phyloP scores from a whole-genome alignment of 1,140 invertebrate species.

The Leptinotarsa texana region DNA sequence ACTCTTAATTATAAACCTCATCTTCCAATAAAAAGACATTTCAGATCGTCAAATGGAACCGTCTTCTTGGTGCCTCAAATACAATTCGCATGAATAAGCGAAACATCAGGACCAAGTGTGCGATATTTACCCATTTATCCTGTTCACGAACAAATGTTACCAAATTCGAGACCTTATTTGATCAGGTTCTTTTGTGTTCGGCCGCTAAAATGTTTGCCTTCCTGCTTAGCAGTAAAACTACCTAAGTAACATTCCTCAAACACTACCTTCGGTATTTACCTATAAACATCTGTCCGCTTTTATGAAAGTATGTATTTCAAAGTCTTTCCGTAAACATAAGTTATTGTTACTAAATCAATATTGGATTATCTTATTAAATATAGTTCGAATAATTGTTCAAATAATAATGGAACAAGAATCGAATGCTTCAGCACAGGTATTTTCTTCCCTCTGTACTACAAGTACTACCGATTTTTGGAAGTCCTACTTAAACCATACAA shows the following conservation, averaged over 20 bases:
- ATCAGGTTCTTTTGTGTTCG: conserved; percentile 16
- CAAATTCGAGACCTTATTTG: conserved; percentile 15
- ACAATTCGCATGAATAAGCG: too few relatives aligned
- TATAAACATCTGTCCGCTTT: conserved; percentile 22
- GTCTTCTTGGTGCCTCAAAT: too few relatives aligned
- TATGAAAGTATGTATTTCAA: conserved; percentile 11
- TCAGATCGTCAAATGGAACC: too few relatives aligned
- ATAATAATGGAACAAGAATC: too few relatives aligned
- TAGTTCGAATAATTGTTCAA: neutral
- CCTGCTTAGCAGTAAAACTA: conserved; percentile 17
- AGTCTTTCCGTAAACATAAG: conserved; percentile 7
- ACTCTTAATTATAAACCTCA: too few relatives aligned
- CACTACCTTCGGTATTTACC: conserved; percentile 12
- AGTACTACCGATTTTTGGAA: too few relatives aligned
- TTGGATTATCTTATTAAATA: neutral
- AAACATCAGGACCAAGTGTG: neutral
- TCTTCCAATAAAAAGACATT: too few relatives aligned
- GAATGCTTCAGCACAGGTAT: too few relatives aligned
- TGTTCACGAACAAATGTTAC: conserved; percentile 20
- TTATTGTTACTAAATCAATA: conserved; percentile 21
- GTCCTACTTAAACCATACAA: too few relatives aligned
- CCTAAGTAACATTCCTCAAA: conserved; percentile 18
- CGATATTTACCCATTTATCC: conserved; percentile 6
- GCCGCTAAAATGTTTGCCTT: conserved; percentile 23
- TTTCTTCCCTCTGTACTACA: too few relatives aligned